phyloP scores from a whole-genome alignment of 2,888 invertebrate species.

The Antheraea yamamai region DNA sequence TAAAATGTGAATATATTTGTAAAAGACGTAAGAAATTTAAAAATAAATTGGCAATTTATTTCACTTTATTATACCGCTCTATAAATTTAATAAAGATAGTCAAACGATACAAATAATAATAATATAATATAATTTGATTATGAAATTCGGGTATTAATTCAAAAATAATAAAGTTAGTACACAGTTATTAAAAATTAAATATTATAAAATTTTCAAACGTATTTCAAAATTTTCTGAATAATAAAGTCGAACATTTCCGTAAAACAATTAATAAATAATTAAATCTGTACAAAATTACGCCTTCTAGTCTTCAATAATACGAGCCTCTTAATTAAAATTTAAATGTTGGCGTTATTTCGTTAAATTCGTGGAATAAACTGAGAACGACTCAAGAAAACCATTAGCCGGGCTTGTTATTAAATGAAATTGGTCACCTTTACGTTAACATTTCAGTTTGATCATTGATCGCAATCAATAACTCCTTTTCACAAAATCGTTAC shows the following conservation, averaged over 20 bases:
- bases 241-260: neutral
- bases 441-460: neutral
- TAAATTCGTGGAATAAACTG: constrained; percentile 13
- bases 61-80: neutral
- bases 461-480: neutral
- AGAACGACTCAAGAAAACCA: constrained; percentile 17
- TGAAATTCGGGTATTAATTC: neutral
- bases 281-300: constrained; percentile 17
- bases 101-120: no score
- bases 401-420: constrained; percentile 18
- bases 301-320: constrained; percentile 10
- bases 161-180: no score
- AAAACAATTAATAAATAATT: constrained; percentile 18
- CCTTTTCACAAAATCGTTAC: neutral
- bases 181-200: no score
- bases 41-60: neutral
- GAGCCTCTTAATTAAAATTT: constrained; percentile 18
- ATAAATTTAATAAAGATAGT: no score
- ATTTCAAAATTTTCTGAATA: neutral
- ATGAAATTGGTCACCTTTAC: constrained; percentile 15
- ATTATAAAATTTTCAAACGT: neutral
- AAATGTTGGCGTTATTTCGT: constrained; percentile 16
- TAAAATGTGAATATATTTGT: neutral
- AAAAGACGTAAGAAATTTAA: neutral
- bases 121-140: no score